phyloP scores from a whole-genome alignment of 2,113 vertebrate species.

The Candoia aspera region DNA sequence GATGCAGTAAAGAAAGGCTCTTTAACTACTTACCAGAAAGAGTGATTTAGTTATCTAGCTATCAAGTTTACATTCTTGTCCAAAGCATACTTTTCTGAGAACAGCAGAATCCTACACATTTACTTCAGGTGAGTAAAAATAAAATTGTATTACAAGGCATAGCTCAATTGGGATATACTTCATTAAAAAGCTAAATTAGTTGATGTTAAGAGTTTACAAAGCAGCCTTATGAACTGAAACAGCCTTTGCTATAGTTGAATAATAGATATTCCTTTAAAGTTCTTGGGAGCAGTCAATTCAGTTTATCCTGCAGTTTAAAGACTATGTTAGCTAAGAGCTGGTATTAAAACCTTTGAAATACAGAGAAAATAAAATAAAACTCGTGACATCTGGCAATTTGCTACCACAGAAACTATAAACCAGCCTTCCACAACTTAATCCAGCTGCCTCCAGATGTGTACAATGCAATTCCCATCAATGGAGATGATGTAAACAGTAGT shows the following conservation, averaged over 20 bases:
- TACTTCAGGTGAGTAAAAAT: not conserved
- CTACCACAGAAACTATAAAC: not conserved
- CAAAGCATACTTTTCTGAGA: not conserved
- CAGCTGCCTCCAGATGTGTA: not conserved
- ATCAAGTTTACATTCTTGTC: not conserved
- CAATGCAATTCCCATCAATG: not conserved
- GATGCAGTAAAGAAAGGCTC: not conserved
- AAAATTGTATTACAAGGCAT: not conserved
- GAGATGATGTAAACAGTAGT: not conserved
- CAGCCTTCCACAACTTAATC: not conserved
- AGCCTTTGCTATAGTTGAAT: not conserved
- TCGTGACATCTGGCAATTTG: not conserved
- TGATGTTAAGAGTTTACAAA: not conserved
- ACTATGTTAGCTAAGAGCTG: not conserved
- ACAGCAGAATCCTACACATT: not conserved
- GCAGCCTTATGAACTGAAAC: not conserved
- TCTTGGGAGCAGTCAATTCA: not conserved
- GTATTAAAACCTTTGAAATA: not conserved
- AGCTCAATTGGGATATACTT: not conserved
- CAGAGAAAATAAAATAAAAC: not conserved
- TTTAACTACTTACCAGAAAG: conserved; percentile 3
- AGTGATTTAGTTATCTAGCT: not conserved
- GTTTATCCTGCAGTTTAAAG: not conserved
- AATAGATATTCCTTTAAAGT: not conserved
- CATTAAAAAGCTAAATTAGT: not conserved